Conservation (phyloP, 2,113 vertebrate species). For the Thymallus thymallus region DNA sequence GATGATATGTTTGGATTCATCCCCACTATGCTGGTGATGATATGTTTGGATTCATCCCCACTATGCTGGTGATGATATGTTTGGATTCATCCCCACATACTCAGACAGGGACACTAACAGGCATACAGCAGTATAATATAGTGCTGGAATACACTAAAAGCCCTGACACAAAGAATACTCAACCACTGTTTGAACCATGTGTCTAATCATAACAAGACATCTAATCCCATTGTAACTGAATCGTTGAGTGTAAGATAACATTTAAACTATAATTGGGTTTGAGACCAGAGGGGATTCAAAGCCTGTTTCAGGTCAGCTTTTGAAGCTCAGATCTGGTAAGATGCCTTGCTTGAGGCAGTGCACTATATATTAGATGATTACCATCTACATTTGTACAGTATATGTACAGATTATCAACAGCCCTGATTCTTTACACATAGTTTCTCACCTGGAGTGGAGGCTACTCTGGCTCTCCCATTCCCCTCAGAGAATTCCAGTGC, state of each 20-base stretch:
- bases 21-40: too few relatives aligned
- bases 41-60: too few relatives aligned
- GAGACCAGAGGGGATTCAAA: slow-evolving; percentile 24
- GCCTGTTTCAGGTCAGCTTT: not conserved
- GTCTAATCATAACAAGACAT: not conserved
- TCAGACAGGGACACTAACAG: not conserved
- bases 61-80: too few relatives aligned
- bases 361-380: not conserved
- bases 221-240: not conserved
- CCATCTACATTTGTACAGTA: not conserved
- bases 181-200: not conserved
- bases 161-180: not conserved
- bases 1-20: too few relatives aligned
- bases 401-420: not conserved
- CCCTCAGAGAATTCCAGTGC: slow-evolving; percentile 17
- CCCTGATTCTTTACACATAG: not conserved
- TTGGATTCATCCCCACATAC: not conserved
- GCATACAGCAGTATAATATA: not conserved
- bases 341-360: not conserved
- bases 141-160: not conserved
- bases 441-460: not conserved
- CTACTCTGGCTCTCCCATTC: not conserved
- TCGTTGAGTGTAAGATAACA: slow-evolving; percentile 13
- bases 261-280: slow-evolving; percentile 42
- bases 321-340: too few relatives aligned